Conservation (phyloP, 2,888 invertebrate genomes). For the Caenorhabditis drosophilae region DNA sequence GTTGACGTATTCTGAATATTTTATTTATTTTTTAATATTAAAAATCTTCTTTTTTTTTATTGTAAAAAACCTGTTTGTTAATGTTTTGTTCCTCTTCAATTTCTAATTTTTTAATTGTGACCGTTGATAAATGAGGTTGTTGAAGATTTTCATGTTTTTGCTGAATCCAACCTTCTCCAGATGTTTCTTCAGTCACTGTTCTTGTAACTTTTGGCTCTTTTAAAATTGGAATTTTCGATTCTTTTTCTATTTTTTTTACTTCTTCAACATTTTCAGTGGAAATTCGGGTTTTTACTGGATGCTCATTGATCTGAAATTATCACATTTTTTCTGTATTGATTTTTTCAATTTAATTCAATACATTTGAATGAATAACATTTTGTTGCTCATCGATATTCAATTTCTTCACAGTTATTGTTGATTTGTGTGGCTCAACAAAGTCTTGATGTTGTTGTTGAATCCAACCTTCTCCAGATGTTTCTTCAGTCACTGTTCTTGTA, state of each 20-base stretch:
- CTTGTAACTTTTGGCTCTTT: conserved; percentile 25
- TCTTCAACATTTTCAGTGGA: too few relatives aligned
- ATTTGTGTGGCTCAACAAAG: conserved; percentile 25
- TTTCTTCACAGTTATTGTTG: conserved; percentile 9
- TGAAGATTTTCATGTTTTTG: conserved; percentile 29
- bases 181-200: conserved; percentile 32
- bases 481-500: conserved; percentile 24
- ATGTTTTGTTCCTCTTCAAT: conserved; percentile 18
- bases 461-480: conserved; percentile 42
- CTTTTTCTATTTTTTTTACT: conserved; percentile 1
- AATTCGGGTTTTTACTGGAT: too few relatives aligned
- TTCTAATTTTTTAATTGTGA: conserved; percentile 30
- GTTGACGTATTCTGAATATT: too few relatives aligned
- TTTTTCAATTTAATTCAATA: too few relatives aligned
- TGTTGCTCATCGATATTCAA: conserved; percentile 6
- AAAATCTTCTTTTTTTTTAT: too few relatives aligned
- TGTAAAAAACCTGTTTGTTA: too few relatives aligned
- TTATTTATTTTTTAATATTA: too few relatives aligned
- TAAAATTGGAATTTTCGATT: conserved; percentile 32
- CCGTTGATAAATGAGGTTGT: conserved; percentile 23
- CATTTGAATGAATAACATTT: too few relatives aligned
- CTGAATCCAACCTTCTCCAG: conserved; percentile 40
- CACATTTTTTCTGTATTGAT: too few relatives aligned
- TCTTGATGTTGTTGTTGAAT: conserved; percentile 36
- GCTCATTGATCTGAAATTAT: too few relatives aligned